Conservation (phyloP, 1,140 invertebrate genomes). For the Apocrypta bakeri region DNA sequence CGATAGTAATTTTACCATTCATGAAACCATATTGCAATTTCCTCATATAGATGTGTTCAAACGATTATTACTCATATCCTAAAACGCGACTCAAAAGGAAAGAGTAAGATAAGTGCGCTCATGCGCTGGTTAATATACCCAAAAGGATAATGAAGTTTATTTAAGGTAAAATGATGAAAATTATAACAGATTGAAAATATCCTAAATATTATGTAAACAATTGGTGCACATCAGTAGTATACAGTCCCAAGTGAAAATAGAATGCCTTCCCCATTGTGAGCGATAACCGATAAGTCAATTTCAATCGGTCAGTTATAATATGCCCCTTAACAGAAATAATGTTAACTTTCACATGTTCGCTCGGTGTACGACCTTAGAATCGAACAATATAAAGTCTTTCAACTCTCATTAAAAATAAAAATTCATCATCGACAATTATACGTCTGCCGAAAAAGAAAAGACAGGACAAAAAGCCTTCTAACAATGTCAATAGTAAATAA, state of each 20-base stretch:
- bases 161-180: too few relatives aligned
- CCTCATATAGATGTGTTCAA: not conserved
- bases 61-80: conserved; percentile 32
- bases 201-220: too few relatives aligned
- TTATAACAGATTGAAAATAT: too few relatives aligned
- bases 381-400: too few relatives aligned
- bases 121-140: not conserved
- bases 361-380: not conserved
- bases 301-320: too few relatives aligned
- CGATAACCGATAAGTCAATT: not conserved
- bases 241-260: too few relatives aligned
- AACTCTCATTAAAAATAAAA: not conserved
- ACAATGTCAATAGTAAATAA: conserved; percentile 19
- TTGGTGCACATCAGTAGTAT: too few relatives aligned
- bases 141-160: not conserved
- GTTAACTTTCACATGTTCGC: too few relatives aligned
- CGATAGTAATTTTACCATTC: conserved; percentile 19
- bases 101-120: not conserved
- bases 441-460: not conserved
- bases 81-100: conserved; percentile 4
- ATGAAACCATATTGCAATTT: conserved; percentile 29
- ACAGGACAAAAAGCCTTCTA: not conserved
- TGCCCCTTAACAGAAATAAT: too few relatives aligned
- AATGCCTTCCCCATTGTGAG: too few relatives aligned
- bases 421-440: not conserved